phyloP scores from a whole-genome alignment of 2,113 vertebrate species.

The Herpetotheres cachinnans region DNA sequence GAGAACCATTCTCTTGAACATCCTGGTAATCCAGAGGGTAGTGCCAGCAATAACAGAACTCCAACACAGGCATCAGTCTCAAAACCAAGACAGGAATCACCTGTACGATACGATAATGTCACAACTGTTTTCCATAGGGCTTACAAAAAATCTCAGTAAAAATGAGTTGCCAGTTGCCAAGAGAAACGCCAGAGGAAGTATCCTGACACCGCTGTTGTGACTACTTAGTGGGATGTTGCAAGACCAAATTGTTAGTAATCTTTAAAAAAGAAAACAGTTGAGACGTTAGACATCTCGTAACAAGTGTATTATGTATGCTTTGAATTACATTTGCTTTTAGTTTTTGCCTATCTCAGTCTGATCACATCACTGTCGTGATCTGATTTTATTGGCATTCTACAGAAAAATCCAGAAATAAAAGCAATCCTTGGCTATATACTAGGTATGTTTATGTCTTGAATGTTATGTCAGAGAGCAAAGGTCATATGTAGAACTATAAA shows the following conservation, averaged over 20 bases:
- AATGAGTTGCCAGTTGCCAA: neutral
- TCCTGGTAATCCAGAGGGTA: neutral
- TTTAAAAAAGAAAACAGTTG: neutral
- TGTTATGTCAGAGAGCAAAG: neutral
- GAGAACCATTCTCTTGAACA: neutral
- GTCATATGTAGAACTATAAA: neutral
- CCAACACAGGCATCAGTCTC: neutral
- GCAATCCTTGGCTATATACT: neutral
- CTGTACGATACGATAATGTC: neutral
- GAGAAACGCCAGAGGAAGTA: neutral
- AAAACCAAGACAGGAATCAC: neutral
- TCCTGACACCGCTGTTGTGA: neutral
- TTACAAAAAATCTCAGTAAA: neutral
- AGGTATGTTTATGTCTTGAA: neutral
- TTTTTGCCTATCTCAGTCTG: neutral
- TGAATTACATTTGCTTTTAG: neutral
- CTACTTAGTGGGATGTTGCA: neutral
- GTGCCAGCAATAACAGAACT: neutral
- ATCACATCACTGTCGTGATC: neutral
- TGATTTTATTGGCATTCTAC: neutral
- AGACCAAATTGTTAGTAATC: neutral
- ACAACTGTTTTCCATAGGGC: neutral
- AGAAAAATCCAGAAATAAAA: neutral
- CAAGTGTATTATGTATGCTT: neutral
- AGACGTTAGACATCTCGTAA: neutral